Conservation (phyloP, 2,888 invertebrate genomes). For the Caenorhabditis angaria region DNA sequence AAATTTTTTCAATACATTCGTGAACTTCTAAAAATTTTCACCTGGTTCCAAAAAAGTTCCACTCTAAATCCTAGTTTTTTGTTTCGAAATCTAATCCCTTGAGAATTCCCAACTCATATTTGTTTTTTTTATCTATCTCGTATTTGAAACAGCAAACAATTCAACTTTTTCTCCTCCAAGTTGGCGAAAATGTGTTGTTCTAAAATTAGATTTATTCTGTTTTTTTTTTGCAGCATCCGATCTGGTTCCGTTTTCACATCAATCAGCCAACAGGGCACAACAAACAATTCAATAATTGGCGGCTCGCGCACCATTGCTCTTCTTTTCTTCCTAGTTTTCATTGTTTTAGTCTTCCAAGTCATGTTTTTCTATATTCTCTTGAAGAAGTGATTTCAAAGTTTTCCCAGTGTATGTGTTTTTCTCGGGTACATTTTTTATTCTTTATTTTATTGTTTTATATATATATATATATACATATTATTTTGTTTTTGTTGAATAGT, state of each 20-base stretch:
- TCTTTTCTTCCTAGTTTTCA: slow-evolving; percentile 36
- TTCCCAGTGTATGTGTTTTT: background rate
- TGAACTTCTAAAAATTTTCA: too few relatives aligned
- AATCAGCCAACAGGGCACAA: slow-evolving; percentile 35
- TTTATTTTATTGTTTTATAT: background rate
- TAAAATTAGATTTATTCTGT: slow-evolving; percentile 13
- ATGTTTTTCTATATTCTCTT: slow-evolving; percentile 33
- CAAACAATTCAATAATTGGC: slow-evolving; percentile 24
- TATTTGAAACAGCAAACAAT: background rate
- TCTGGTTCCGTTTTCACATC: slow-evolving; percentile 42
- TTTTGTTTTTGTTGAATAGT: slow-evolving; percentile 1
- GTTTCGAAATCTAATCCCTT: too few relatives aligned
- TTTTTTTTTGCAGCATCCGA: slow-evolving; percentile 27
- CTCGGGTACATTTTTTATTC: too few relatives aligned
- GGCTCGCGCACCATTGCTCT: slow-evolving; percentile 31
- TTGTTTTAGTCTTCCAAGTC: slow-evolving; percentile 39
- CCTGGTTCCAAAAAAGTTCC: too few relatives aligned
- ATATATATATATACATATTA: too few relatives aligned
- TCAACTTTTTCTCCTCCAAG: background rate
- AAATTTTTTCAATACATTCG: too few relatives aligned
- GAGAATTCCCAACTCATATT: too few relatives aligned
- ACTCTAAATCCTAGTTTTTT: too few relatives aligned
- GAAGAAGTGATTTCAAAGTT: background rate
- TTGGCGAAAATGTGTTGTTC: slow-evolving; percentile 12
- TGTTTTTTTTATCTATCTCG: too few relatives aligned